Percentiles rank a stretch among this genome's conserved stretches.
These are phyloP conservation scores for Alouatta palliata DNA, from an alignment of 2,113 vertebrate genomes.

Conservation along the genomic window DNA sequence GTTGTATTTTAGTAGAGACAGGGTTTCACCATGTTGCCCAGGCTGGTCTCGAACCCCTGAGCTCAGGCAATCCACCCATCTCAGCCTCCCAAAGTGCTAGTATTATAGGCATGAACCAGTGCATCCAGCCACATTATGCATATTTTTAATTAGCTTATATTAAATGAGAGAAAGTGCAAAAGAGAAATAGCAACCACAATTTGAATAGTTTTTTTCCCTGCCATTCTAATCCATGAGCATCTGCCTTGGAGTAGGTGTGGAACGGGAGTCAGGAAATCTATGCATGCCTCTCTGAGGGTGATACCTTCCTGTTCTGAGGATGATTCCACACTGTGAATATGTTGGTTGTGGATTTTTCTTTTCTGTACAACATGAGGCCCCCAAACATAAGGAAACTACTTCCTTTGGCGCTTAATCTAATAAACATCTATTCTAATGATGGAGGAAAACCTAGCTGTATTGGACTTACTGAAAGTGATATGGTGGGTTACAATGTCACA, in stretches of 20 bases:
- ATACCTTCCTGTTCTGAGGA: not conserved
- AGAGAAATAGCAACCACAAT: not conserved
- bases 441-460: not conserved
- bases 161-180: not conserved
- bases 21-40: too few species aligned
- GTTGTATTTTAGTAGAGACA: too few species aligned
- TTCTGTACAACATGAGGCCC: not conserved
- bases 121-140: not conserved
- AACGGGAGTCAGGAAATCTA: not conserved
- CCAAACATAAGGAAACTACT: not conserved
- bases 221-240: not conserved
- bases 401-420: not conserved
- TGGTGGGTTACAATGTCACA: not conserved
- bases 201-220: not conserved
- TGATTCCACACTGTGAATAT: not conserved
- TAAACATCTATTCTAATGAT: not conserved
- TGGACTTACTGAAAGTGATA: not conserved
- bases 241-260: not conserved
- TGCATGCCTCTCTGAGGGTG: not conserved
- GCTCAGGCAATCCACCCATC: too few species aligned
- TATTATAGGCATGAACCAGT: too few species aligned
- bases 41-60: too few species aligned
- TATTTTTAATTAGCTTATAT: not conserved
- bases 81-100: too few species aligned
- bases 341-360: not conserved